phyloP scores from a whole-genome alignment of 1,140 invertebrate genomes.

The Psix sp. region DNA sequence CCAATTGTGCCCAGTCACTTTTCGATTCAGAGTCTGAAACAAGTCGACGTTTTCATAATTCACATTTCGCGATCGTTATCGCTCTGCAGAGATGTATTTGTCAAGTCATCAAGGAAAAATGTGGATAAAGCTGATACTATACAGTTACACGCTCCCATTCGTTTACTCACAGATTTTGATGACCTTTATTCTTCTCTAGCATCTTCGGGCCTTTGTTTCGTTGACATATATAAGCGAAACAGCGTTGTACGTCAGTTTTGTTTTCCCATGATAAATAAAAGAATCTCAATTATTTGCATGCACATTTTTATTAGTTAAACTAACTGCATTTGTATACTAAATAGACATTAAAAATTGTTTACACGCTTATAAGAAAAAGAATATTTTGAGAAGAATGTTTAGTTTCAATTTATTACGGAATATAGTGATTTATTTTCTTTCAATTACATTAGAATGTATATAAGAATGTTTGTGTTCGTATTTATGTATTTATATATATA shows the following conservation, averaged over 20 bases:
- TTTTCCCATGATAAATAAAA: constrained; percentile 26
- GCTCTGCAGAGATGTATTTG: constrained; percentile 29
- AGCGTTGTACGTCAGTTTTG: not conserved
- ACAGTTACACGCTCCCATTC: constrained; percentile 49
- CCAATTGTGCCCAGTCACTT: constrained; percentile 34
- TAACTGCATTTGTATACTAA: constrained; percentile 16
- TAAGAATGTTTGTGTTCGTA: no score
- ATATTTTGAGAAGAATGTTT: no score
- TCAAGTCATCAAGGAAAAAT: constrained; percentile 46
- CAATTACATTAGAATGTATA: no score
- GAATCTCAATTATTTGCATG: constrained; percentile 27
- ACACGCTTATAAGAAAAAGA: no score
- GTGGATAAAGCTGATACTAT: constrained; percentile 15
- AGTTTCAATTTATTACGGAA: no score
- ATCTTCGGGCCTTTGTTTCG: constrained; percentile 8
- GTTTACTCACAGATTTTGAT: constrained; percentile 15
- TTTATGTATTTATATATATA: no score
- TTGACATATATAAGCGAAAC: not conserved
- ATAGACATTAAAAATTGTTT: no score
- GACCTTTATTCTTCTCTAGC: constrained; percentile 20
- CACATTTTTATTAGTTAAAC: constrained; percentile 24
- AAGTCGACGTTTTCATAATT: constrained; percentile 38
- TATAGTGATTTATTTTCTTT: no score
- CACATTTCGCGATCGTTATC: constrained; percentile 40
- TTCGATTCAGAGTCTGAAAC: not conserved